Conservation (phyloP, 2,113 vertebrate species). For the Ranitomeya imitator region DNA sequence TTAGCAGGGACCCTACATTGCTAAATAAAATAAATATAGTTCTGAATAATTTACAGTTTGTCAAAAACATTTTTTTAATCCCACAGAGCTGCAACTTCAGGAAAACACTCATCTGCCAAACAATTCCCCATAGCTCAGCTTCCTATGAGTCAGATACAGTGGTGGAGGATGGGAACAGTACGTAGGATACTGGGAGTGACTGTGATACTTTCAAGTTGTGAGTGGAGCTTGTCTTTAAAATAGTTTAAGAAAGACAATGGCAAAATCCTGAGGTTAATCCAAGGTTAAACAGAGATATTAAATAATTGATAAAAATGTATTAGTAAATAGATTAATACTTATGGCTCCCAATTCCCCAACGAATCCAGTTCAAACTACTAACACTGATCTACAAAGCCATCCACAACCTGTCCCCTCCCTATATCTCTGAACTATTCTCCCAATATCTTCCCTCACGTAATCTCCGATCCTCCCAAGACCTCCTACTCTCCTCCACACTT, state of each 20-base stretch:
- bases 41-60: not conserved
- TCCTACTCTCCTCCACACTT: too few species aligned
- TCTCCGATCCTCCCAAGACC: too few species aligned
- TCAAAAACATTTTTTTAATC: not conserved
- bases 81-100: slow-evolving; percentile 3
- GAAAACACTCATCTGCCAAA: not conserved
- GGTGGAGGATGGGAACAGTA: not conserved
- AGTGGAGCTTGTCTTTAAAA: not conserved
- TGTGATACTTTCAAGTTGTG: not conserved
- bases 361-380: too few species aligned
- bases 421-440: too few species aligned
- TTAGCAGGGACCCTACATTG: not conserved
- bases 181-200: not conserved
- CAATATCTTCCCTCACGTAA: too few species aligned
- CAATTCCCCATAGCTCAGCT: slow-evolving; percentile 10
- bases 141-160: not conserved
- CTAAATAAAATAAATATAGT: not conserved
- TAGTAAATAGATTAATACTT: too few species aligned
- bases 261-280: not conserved
- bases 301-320: not conserved
- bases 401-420: too few species aligned
- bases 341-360: too few species aligned
- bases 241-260: not conserved
- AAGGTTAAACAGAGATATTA: not conserved
- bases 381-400: too few species aligned